These are phyloP conservation scores for Heliopora coerulea DNA, from an alignment of 92 coral and sea anemone species.

Conservation along the genomic window DNA sequence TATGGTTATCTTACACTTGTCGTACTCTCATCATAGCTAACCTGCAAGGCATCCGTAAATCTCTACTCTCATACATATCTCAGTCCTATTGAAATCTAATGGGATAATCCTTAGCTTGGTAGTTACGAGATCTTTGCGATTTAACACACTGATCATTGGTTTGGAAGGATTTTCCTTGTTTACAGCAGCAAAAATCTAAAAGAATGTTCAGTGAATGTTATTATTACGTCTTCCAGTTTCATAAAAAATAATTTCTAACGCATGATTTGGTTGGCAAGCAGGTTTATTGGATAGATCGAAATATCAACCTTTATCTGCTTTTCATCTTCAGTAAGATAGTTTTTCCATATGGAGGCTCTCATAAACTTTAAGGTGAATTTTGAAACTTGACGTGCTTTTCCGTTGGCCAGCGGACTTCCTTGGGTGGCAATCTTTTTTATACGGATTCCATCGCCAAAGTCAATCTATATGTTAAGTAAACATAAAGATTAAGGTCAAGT, in stretches of 20 bases:
- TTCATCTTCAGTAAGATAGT: constrained; percentile 1
- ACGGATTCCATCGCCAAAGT: constrained; percentile 17
- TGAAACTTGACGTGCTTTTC: constrained; percentile 21
- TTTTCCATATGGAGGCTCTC: background rate
- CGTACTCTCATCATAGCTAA: no score
- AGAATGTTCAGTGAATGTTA: no score
- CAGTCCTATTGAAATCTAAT: background rate
- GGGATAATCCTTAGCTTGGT: constrained; percentile 12
- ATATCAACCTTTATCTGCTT: background rate
- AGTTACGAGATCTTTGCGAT: background rate
- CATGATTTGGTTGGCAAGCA: background rate
- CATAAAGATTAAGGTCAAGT: background rate
- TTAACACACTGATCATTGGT: background rate
- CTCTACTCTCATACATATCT: constrained; percentile 52
- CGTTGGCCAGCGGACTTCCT: constrained; percentile 24
- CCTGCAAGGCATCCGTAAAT: constrained; percentile 60
- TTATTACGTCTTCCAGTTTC: no score
- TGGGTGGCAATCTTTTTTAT: background rate
- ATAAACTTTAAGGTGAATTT: background rate
- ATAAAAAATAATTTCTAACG: background rate
- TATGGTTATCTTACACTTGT: no score
- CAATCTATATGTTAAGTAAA: background rate
- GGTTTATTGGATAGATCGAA: background rate
- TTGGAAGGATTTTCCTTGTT: background rate
- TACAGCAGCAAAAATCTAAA: constrained; percentile 19